These are phyloP conservation scores for Agrochola circellaris DNA, from an alignment of 2,888 invertebrate genomes.

Conservation along the genomic window DNA sequence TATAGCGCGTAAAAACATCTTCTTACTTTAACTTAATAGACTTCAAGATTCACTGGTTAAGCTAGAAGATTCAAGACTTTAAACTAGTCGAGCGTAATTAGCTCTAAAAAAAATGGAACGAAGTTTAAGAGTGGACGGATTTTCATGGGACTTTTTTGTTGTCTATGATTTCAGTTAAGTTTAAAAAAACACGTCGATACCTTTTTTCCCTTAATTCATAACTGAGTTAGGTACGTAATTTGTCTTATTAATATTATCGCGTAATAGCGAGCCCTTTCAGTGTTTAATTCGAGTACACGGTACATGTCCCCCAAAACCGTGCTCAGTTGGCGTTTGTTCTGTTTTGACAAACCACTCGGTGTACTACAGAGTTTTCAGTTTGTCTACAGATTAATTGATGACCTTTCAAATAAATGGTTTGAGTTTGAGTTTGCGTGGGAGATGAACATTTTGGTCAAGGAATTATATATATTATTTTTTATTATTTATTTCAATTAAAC, in stretches of 20 bases:
- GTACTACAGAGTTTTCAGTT: neutral
- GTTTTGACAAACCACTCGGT: neutral
- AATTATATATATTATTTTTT: too few relatives aligned
- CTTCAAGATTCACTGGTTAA: neutral
- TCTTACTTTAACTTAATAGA: constrained; percentile 17
- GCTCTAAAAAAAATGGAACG: neutral
- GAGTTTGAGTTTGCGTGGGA: too few relatives aligned
- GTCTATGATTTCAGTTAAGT: neutral
- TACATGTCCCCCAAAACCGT: neutral
- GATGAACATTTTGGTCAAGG: too few relatives aligned
- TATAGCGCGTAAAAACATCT: constrained; percentile 23
- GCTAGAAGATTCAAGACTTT: neutral
- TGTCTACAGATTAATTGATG: neutral
- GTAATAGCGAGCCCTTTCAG: neutral
- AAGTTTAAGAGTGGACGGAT: neutral
- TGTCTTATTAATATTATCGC: neutral
- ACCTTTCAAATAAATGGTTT: too few relatives aligned
- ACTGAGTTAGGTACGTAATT: neutral
- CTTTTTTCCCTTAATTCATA: neutral
- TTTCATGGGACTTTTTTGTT: neutral
- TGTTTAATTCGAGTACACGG: neutral
- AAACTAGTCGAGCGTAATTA: neutral
- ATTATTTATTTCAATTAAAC: too few relatives aligned
- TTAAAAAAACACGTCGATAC: neutral
- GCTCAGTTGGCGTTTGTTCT: neutral